Evolutionary conservation across 2,888 invertebrate species (phyloP).

Genomic region (Conchocele bisecta): DNA sequence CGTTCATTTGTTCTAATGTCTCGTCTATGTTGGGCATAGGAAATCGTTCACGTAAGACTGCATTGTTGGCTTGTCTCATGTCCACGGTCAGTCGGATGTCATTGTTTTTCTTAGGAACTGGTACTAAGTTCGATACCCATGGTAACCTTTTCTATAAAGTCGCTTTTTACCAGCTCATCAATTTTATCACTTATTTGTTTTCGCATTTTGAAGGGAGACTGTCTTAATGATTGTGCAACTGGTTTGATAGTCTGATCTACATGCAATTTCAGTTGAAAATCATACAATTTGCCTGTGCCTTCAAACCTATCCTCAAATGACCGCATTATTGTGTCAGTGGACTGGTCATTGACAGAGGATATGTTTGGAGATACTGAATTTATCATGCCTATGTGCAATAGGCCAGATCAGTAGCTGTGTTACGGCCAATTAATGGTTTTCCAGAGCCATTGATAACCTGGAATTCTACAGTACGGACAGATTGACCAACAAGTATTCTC

Average conservation of each 20-base stretch:
- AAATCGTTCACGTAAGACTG: constrained; percentile 39
- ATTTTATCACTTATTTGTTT: too few relatives aligned
- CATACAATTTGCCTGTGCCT: not conserved
- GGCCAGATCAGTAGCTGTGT: not conserved
- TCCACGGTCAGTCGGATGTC: too few relatives aligned
- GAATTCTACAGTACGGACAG: not conserved
- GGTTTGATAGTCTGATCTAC: not conserved
- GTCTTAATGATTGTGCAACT: not conserved
- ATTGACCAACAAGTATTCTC: not conserved
- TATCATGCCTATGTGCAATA: not conserved
- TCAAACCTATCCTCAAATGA: constrained; percentile 2
- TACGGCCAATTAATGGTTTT: not conserved
- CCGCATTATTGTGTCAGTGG: not conserved
- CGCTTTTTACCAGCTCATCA: too few relatives aligned
- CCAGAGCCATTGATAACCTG: not conserved
- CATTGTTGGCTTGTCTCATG: constrained; percentile 44
- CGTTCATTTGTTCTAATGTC: constrained; percentile 16
- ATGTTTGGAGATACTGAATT: too few relatives aligned
- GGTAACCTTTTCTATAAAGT: too few relatives aligned
- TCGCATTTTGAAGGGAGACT: not conserved
- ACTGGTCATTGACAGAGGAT: not conserved
- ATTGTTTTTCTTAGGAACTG: too few relatives aligned
- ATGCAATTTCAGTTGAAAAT: not conserved
- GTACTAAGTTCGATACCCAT: too few relatives aligned
- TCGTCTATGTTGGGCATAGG: constrained; percentile 42